A percentile compares a stretch with the other conserved stretches of the same genome.
These are phyloP conservation scores for Eupithecia tripunctaria DNA, from an alignment of 2,888 invertebrate species.

Conservation along the genomic window DNA sequence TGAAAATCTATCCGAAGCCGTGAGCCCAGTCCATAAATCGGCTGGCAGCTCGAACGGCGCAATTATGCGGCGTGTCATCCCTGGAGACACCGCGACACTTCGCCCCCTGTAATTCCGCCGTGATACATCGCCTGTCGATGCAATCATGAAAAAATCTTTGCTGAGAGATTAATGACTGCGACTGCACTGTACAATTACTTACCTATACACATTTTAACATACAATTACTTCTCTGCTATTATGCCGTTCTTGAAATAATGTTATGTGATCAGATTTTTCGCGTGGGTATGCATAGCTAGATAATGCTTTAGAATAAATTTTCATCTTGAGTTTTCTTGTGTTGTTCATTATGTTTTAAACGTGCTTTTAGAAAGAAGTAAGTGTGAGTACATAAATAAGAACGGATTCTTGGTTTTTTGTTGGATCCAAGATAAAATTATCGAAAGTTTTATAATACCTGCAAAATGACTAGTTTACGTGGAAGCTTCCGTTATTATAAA, in stretches of 20 bases:
- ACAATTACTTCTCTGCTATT: neutral
- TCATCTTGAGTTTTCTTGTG: neutral
- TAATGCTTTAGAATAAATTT: neutral
- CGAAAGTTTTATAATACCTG: neutral
- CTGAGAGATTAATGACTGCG: constrained; percentile 22
- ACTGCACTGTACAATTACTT: neutral
- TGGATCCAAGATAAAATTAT: neutral
- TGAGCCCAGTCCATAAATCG: constrained; percentile 29
- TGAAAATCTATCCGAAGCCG: constrained; percentile 7
- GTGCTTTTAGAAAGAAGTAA: neutral
- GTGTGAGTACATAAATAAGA: neutral
- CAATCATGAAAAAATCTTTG: constrained; percentile 27
- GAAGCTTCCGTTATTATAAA: neutral
- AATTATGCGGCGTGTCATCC: constrained; percentile 36
- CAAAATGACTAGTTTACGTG: neutral
- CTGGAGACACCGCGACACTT: constrained; percentile 28
- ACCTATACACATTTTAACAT: too few species aligned
- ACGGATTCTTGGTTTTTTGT: neutral
- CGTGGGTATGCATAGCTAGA: too few species aligned
- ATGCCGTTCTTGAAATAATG: neutral
- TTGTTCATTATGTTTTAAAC: neutral
- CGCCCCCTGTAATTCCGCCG: constrained; percentile 23
- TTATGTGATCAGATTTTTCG: neutral
- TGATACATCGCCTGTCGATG: constrained; percentile 34
- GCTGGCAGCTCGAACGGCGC: constrained; percentile 23